Evolutionary conservation across 2,888 invertebrate species (phyloP).

Genomic region (Myopa testacea): DNA sequence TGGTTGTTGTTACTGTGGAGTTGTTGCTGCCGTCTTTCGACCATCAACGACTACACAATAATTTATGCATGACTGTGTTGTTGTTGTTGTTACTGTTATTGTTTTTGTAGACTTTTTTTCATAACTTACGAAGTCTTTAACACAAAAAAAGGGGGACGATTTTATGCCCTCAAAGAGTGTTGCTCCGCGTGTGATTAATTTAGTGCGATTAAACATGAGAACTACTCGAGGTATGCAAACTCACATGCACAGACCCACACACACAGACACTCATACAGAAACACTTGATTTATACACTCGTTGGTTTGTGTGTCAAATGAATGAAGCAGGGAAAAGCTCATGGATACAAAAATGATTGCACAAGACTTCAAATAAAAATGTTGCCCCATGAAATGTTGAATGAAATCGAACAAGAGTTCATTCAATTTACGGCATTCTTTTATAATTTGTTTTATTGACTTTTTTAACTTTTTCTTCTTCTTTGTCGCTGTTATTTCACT

Average conservation of each 20-base stretch:
- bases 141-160: background rate
- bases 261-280: background rate
- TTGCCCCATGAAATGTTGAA: no score
- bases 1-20: background rate
- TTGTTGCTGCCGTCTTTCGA: background rate
- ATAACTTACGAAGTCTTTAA: no score
- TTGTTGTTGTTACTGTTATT: background rate
- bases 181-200: constrained; percentile 14
- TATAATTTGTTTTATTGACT: no score
- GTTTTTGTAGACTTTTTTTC: no score
- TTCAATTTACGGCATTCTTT: no score
- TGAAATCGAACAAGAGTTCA: no score
- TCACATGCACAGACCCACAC: background rate
- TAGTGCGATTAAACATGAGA: constrained; percentile 18
- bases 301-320: no score
- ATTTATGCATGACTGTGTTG: constrained; percentile 15
- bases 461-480: background rate
- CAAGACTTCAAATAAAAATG: background rate
- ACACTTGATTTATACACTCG: no score
- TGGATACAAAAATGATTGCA: background rate
- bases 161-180: constrained; percentile 17
- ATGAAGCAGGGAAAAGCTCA: background rate
- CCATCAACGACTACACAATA: background rate
- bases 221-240: constrained; percentile 2
- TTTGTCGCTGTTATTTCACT: constrained; percentile 11